phyloP scores from a whole-genome alignment of 2,113 vertebrate genomes.

The Corynorhinus townsendii region DNA sequence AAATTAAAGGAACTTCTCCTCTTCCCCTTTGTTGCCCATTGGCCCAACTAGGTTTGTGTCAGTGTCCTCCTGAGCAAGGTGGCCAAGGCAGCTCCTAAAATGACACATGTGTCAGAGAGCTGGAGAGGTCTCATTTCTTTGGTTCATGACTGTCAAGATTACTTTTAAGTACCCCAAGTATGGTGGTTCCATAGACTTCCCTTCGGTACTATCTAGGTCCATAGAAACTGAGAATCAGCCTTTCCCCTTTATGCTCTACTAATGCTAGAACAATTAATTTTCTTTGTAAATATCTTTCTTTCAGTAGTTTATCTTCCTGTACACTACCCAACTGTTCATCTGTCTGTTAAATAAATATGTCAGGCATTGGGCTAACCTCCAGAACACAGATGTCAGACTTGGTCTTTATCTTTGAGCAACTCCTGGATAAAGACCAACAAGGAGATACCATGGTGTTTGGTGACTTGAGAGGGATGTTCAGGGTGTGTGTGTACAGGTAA shows the following conservation, averaged over 20 bases:
- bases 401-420: neutral
- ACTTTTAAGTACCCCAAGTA: neutral
- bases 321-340: neutral
- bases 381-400: neutral
- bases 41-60: neutral
- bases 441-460: neutral
- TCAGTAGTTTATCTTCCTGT: neutral
- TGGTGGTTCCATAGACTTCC: neutral
- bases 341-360: neutral
- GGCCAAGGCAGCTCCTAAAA: neutral
- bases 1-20: neutral
- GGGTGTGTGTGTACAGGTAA: neutral
- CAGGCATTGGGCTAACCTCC: neutral
- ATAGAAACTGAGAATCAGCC: neutral
- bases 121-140: neutral
- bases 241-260: neutral
- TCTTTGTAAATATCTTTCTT: neutral
- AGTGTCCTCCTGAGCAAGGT: neutral
- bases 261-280: neutral
- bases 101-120: neutral
- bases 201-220: neutral
- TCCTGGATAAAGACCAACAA: neutral
- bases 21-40: neutral
- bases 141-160: neutral
- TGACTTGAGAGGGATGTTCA: neutral